Conservation (phyloP, 2,113 vertebrate genomes). For the Ancistrus triradiatus region DNA sequence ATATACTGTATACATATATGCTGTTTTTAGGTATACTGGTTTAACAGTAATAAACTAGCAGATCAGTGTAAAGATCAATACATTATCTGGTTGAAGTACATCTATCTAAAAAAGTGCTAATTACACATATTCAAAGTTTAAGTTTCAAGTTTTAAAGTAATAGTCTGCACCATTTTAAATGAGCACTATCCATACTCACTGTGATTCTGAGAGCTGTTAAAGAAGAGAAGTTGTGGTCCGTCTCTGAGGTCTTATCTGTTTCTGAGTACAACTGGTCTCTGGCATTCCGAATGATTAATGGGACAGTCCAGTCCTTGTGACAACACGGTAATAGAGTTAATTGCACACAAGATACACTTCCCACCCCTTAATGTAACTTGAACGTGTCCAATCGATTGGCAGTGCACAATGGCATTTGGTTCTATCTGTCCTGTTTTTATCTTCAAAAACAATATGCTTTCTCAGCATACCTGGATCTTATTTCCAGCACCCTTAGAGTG, state of each 20-base stretch:
- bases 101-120: no score
- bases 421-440: background rate
- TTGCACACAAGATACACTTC: background rate
- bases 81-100: background rate
- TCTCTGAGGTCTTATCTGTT: background rate
- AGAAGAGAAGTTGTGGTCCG: background rate
- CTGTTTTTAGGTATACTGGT: no score
- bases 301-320: conserved; percentile 32
- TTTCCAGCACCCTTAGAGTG: conserved; percentile 43
- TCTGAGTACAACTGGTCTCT: conserved; percentile 11
- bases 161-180: no score
- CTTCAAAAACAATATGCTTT: conserved; percentile 35
- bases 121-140: no score
- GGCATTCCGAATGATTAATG: conserved; percentile 7
- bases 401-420: background rate
- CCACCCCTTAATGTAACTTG: background rate
- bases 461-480: conserved; percentile 48
- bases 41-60: no score
- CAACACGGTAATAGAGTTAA: conserved; percentile 25
- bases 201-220: conserved; percentile 1
- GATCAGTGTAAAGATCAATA: background rate
- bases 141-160: no score
- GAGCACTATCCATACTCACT: no score
- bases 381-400: background rate
- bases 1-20: no score